Evolutionary conservation across 2,113 vertebrate genomes (phyloP).

Genomic region (Calcarius ornatus): DNA sequence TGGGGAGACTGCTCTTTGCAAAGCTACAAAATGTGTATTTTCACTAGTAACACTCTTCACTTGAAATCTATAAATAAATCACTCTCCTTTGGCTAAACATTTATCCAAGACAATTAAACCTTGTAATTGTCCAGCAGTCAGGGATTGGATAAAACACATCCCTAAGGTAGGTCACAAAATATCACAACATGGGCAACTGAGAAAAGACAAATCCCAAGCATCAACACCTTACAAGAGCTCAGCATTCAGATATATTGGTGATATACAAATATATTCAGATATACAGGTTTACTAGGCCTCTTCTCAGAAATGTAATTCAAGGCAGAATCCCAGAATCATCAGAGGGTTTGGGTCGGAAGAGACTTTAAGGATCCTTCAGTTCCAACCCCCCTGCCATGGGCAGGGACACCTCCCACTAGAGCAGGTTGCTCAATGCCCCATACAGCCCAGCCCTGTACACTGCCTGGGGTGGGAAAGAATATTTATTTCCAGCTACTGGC

Average conservation of each 20-base stretch:
- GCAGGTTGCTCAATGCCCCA: background rate
- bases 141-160: background rate
- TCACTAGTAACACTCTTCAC: background rate
- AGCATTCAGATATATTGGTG: background rate
- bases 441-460: background rate
- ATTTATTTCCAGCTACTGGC: background rate
- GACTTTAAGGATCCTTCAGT: background rate
- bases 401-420: background rate
- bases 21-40: background rate
- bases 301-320: background rate
- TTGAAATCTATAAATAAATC: background rate
- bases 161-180: background rate
- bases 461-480: background rate
- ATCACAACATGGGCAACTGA: background rate
- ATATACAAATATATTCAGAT: too few species aligned
- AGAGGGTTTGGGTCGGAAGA: background rate
- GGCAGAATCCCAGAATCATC: background rate
- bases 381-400: background rate
- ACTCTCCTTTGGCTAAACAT: background rate
- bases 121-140: background rate
- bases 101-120: background rate
- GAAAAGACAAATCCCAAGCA: background rate
- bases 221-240: background rate
- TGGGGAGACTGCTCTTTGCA: background rate
- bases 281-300: background rate